These are phyloP conservation scores for Emesis russula DNA, from an alignment of 2,888 invertebrate genomes.

Conservation along the genomic window DNA sequence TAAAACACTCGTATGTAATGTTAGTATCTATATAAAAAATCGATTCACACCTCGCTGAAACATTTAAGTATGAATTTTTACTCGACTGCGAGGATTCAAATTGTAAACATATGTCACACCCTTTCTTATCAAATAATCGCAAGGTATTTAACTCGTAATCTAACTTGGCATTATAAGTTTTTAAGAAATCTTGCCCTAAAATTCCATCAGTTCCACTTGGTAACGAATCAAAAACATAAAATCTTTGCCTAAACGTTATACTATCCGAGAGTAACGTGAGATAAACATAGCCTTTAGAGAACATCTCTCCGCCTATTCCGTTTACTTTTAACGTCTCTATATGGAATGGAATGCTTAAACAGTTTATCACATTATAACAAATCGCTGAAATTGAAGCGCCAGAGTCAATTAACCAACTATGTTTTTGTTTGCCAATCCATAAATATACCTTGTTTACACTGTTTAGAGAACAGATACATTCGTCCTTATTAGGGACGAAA, in stretches of 20 bases:
- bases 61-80: conserved; percentile 1
- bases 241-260: no score
- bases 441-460: not conserved
- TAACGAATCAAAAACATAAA: no score
- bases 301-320: not conserved
- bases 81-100: not conserved
- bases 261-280: conserved; percentile 3
- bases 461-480: no score
- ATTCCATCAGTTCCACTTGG: no score
- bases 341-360: not conserved
- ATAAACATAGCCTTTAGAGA: conserved; percentile 5
- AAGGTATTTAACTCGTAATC: conserved; percentile 15
- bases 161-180: conserved; percentile 15
- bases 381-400: not conserved
- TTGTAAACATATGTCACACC: not conserved
- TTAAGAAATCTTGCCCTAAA: not conserved
- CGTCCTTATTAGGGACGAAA: no score
- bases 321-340: conserved; percentile 5
- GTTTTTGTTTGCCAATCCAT: not conserved
- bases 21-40: conserved; percentile 1
- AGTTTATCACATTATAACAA: not conserved
- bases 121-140: not conserved
- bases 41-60: not conserved
- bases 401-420: conserved; percentile 4
- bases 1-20: conserved; percentile 4